These are phyloP conservation scores for Botia almorhae DNA, from an alignment of 2,797 vertebrate species.

Conservation along the genomic window DNA sequence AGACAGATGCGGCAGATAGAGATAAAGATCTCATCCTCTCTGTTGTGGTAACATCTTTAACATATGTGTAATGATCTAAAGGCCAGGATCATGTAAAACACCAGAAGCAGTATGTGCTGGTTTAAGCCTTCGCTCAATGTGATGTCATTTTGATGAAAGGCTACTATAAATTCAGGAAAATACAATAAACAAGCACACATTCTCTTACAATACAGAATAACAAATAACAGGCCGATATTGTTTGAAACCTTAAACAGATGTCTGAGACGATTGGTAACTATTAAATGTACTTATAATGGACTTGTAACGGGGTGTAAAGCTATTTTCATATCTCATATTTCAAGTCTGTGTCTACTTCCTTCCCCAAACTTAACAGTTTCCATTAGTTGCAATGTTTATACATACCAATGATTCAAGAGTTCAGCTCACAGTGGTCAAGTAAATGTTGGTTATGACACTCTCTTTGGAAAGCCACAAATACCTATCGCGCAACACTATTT, in stretches of 20 bases:
- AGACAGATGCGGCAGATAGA: not conserved
- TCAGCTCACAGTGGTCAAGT: not conserved
- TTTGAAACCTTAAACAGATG: no score
- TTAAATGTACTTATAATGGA: no score
- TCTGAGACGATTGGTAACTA: no score
- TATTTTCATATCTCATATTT: not conserved
- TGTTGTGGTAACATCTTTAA: no score
- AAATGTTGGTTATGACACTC: not conserved
- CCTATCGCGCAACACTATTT: not conserved
- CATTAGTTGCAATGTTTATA: not conserved
- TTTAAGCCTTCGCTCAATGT: slow-evolving; percentile 10
- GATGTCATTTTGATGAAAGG: not conserved
- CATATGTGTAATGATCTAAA: not conserved
- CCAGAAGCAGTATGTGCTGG: slow-evolving; percentile 12
- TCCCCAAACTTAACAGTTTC: not conserved
- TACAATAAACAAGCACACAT: no score
- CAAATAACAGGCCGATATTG: no score
- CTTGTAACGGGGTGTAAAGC: not conserved
- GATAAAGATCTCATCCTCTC: slow-evolving; percentile 12
- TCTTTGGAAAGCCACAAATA: slow-evolving; percentile 1
- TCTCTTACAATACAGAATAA: no score
- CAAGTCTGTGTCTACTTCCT: not conserved
- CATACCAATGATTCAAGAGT: not conserved
- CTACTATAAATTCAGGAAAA: no score
- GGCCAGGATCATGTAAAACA: slow-evolving; percentile 16